Evolutionary conservation across 2,888 invertebrate genomes (phyloP).

Genomic region (Mythimna lalbum): DNA sequence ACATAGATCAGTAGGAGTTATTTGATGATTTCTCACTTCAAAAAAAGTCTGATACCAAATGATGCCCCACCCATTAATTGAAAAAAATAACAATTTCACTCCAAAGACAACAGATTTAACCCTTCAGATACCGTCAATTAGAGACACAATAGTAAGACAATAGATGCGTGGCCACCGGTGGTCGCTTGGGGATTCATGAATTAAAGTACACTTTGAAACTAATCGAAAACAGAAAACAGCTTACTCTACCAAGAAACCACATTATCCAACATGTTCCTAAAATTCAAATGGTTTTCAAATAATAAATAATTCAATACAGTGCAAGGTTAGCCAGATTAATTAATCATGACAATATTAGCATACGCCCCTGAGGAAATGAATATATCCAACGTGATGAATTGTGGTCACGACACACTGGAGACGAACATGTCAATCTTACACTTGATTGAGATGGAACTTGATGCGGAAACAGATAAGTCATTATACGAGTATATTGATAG

Average conservation of each 20-base stretch:
- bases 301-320: conserved; percentile 51
- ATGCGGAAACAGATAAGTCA: not conserved
- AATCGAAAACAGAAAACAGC: no score
- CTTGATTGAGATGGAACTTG: conserved; percentile 57
- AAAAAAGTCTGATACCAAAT: no score
- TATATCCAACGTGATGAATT: conserved; percentile 59
- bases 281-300: conserved; percentile 10
- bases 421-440: conserved; percentile 68
- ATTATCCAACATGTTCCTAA: not conserved
- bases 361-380: conserved; percentile 57
- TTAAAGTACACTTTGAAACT: no score
- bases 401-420: conserved; percentile 61
- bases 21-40: no score
- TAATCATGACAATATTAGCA: conserved; percentile 62
- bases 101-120: no score
- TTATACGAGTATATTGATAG: no score
- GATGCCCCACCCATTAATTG: accelerated
- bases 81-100: no score
- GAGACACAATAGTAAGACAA: no score
- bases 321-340: conserved; percentile 53
- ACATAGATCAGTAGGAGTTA: no score
- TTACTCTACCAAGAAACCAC: not conserved
- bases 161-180: no score
- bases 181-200: no score
- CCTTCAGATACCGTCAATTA: no score